Percentiles rank a stretch among this genome's conserved stretches.
Evolutionary conservation across 1,140 invertebrate genomes (phyloP).

Genomic region (Globodera ellingtonae): DNA sequence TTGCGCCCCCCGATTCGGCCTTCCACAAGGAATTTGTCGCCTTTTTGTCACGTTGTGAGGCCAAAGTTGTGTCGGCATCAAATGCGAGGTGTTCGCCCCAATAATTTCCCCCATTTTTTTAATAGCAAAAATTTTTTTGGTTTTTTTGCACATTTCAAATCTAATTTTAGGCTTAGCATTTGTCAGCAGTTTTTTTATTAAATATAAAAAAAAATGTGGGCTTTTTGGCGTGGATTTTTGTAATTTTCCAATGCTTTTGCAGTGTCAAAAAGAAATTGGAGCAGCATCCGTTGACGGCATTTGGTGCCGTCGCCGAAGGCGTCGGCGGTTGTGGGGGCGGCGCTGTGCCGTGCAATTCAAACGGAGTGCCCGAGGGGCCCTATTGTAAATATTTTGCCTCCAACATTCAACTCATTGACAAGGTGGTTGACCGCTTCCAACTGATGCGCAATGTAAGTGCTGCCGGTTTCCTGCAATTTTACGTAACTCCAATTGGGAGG

Average conservation of each 20-base stretch:
- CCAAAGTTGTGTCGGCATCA: slow-evolving; percentile 19
- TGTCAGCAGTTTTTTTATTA: too few relatives aligned
- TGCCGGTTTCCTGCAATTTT: too few relatives aligned
- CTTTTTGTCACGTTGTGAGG: slow-evolving; percentile 25
- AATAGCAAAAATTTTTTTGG: too few relatives aligned
- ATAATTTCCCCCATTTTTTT: neutral
- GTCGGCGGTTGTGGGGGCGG: too few relatives aligned
- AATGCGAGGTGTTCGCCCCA: neutral
- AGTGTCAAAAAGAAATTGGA: slow-evolving; percentile 11
- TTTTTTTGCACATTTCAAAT: too few relatives aligned
- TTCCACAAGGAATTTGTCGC: slow-evolving; percentile 38
- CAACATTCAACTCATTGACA: slow-evolving; percentile 20
- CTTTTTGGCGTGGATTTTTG: too few relatives aligned
- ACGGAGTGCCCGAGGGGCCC: slow-evolving; percentile 31
- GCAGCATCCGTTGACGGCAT: neutral
- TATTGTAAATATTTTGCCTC: slow-evolving; percentile 37
- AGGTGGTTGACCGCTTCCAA: slow-evolving; percentile 35
- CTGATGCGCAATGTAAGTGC: slow-evolving; percentile 27
- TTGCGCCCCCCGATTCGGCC: slow-evolving; percentile 20
- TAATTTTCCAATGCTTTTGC: neutral
- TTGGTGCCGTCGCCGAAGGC: neutral
- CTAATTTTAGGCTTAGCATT: too few relatives aligned
- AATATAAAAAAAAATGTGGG: too few relatives aligned
- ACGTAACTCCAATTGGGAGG: too few relatives aligned
- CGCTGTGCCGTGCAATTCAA: slow-evolving; percentile 31